Base-by-base conservation (phyloP, 2,113 vertebrate genomes). In the Apteryx mantelli region DNA sequence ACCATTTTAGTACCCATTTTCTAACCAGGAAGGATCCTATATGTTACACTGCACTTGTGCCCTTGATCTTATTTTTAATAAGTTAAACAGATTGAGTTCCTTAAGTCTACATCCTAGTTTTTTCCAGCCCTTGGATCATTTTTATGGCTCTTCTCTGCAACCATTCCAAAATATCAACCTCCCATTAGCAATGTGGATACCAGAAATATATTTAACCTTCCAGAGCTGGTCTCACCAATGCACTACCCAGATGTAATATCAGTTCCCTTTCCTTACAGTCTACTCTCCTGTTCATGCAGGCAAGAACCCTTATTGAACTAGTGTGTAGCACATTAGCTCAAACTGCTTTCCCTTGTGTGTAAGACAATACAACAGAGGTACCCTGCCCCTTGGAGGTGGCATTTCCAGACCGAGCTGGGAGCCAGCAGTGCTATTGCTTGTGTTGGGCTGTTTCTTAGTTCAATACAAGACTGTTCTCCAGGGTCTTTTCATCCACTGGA, bases 61-160 rank as follows among this genome's bases (percentile, higher is more conserved):
- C 32, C 95, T 89, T 93, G 81, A 84, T 94, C 77, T 88, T 56
- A 20, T 64, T 93, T 79, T 88, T 78, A 92, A 91, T 69, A 81
- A 86, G 9, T 24, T 56, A n/a, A 92, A 53, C 16, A 81, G 64
- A 90, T 14, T 70, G 64, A 65, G 26, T 32, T 81, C 53, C 91
- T 20, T 36, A 46, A 20, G 21, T 42, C 79, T 91, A 52, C 65
- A 61, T 60, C 19, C n/a, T 34, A 17, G 6, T n/a, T 85, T 89
- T 92, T 89, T 26, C 50, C 71, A 91, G 25, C 9, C 25, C 32
- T 86, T 60, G 56, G 55, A 64, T 86, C 46, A 71, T 75, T 94
- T 91, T 80, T 85, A 46, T 53, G 86, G 50, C 46, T 84, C 34
- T 83, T 92, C 60, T 64, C 55, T 71, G 50, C 25, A 46, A 18